Evolutionary conservation across 2,888 invertebrate species (phyloP), one percentile per base, ranked within the genome.

Genomic region (Imbricaverruca yamaguchii): DNA sequence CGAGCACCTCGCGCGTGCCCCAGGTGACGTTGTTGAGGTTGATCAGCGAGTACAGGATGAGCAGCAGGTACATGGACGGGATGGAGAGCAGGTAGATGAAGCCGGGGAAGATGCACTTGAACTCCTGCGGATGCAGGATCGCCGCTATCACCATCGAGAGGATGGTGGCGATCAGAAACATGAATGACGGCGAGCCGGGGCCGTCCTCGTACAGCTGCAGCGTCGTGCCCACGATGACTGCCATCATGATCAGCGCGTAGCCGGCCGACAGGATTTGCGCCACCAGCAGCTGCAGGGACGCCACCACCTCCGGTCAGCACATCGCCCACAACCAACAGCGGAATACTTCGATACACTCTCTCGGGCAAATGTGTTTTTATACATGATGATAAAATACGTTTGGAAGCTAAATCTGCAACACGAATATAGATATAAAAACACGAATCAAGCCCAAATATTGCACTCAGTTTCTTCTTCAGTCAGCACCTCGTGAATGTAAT

Each of bases 221-320:
- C 0, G 97, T 96, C 0, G 98, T 97, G 91, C 98, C 98, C 80
- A 99, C 98, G 85, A 98, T 95, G 55, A 99, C 99, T 84, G 98
- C 97, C 96, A 99, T 98, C 98, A 98, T 98, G 85, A 98, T 93
- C 89, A 98, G 90, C 25, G 98, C 97, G 88, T 98, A 99, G 18
- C 92, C 92, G 21, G 97, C 96, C 21, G 97, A 97, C 84, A 99
- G 88, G 84, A 98, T 94, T 88, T 97, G 97, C 6, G 98, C 98
- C 81, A 96, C 92, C 81, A 96, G 88, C 85, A 99, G 89, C 93
- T 98, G 90, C 18, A 23, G 59, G 4, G 39, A 39, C 39, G 39
- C 39, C 39, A 39, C 39, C 39, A 39, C 39, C 39, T 39, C 39
- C 39, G 39, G 39, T 39, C 39, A 39, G 4, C 39, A 39, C 39